Evolutionary conservation across 2,888 invertebrate genomes (phyloP), one percentile per base, ranked within the genome.

Genomic region (Drosophila cyrtoloma): DNA sequence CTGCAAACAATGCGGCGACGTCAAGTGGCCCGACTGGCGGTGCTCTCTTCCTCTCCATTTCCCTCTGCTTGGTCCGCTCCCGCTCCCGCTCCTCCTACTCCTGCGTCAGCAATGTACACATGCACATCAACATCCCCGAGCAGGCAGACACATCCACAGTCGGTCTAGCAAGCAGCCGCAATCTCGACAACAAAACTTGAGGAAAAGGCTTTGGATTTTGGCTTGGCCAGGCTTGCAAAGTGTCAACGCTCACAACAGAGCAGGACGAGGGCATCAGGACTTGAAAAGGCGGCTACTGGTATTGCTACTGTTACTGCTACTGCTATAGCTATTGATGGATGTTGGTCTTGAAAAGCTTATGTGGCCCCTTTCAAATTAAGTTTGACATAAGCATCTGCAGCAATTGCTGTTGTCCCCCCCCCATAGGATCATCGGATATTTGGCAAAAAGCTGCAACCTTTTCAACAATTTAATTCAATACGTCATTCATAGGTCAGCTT

Each of bases 1-100:
- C 76, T 87, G 83, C 82, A 82, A 84, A 84, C 83, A 84, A 84
- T 84, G 87, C 79, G 71, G 64, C 72, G 68, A 76, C 87, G 85
- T 84, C 87, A 87, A 84, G 83, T 84, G 79, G 75, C 75, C 79
- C 42, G 73, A 51, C 59, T 59, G 58, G 67, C 61, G 51, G 57
- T 52, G 26, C 37, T 12, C 22, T 12, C n/a, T n/a, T 26, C 37
- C 28, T 10, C n/a, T 26, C 2, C 5, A 32, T 26, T 35, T 37
- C 6, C 16, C 19, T 16, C 3, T 33, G 5, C 19, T 5, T 37
- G 22, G n/a, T 2, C 26, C 26, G 26, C 26, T 26, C n/a, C 12
- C n/a, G 19, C n/a, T 19, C n/a, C 30, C 30, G 19, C 14, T 28
- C 28, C 28, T 14, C 19, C 28, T 47, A 16, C 47, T 47, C 26